Evolutionary conservation across 2,113 vertebrate genomes (phyloP), one percentile per base, ranked within the genome.

Genomic region (Grammomys dolichurus): DNA sequence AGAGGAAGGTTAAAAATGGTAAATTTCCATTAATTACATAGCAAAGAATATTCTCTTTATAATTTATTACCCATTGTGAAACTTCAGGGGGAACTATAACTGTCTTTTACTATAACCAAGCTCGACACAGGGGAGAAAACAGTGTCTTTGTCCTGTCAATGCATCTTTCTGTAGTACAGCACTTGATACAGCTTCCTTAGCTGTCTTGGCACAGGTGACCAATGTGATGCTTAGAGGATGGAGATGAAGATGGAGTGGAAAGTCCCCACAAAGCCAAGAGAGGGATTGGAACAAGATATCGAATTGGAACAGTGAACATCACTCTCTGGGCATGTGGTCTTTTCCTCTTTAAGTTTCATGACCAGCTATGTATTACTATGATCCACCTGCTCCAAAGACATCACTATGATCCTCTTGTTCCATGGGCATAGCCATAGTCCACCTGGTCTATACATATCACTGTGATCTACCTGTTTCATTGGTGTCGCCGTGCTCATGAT

Each of bases 11-110:
- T 98, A 96, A 98, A 98, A 98, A 98, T 98, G 96, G 98, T 98
- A 98, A 98, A 98, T 98, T 98, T 98, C 97, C 98, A 99, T 99
- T 99, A 99, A 99, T 99, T 98, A 99, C 98, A 98, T 58, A 98
- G 97, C 91, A 97, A 98, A 98, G 91, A 98, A 98, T 98, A 93
- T 98, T 97, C 97, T 97, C 98, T 98, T 97, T 97, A 48, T 98
- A 97, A 97, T 98, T 98, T 98, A 98, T 98, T 98, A 97, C 97
- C 97, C 96, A 97, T 98, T 98, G 97, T 96, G 94, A 97, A 94
- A 89, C 92, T 95, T 97, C 60, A n/a, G 85, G 3, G 67, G 72
- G 60, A 91, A 92, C 89, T 95, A 17, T n/a, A 82, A 97, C 33
- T 93, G 96, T 13, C 67, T 94, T 67, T 40, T 28, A 9, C 89